Base-by-base conservation (phyloP, 1,140 invertebrate species). In the Cotesia chilonis region DNA sequence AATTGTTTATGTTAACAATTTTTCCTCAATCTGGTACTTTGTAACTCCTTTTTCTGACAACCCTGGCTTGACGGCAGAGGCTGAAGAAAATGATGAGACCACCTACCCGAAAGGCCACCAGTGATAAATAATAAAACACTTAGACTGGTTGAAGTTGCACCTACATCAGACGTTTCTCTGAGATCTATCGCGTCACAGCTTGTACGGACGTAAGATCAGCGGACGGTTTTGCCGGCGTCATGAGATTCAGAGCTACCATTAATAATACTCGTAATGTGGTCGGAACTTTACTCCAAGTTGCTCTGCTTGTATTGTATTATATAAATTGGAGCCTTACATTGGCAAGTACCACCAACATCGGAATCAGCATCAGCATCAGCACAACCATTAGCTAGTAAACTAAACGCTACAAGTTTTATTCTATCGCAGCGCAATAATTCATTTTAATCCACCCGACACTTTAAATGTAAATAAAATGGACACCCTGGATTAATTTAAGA, bases 171-270 rank as follows among this genome's bases (percentile, higher is more conserved):
- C 7, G 10, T 64, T 76, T 76, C 71, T 41, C 54, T 36, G 67
- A 76, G 75, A 80, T 79, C 75, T 78, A 79, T 78, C 69, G 68
- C 67, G 64, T 52, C 71, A 71, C 74, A 76, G 73, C 77, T 76
- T 68, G 73, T 69, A 54, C 38, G 54, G 76, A 76, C 74, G 55
- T 73, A 74, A 76, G 75, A 75, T 75, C 60, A 63, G 75, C 71
- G 71, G 65, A 76, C 70, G 54, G 71, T 66, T 73, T 67, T 68
- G 69, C 51, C 68, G 67, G 68, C 52, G 63, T 68, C 64, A 72
- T 74, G 66, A 73, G 54, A 75, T 57, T 69, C 70, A 67, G 72
- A 75, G 74, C 75, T 64, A 64, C 75, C 76, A 80, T 80, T 80
- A 80, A 79, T 79, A 78, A 80, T 68, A 61, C 35, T 59, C 35